A percentile compares a stretch with the other conserved stretches of the same genome.
phyloP scores from a whole-genome alignment of 2,888 invertebrate species.

The Platycheirus albimanus region DNA sequence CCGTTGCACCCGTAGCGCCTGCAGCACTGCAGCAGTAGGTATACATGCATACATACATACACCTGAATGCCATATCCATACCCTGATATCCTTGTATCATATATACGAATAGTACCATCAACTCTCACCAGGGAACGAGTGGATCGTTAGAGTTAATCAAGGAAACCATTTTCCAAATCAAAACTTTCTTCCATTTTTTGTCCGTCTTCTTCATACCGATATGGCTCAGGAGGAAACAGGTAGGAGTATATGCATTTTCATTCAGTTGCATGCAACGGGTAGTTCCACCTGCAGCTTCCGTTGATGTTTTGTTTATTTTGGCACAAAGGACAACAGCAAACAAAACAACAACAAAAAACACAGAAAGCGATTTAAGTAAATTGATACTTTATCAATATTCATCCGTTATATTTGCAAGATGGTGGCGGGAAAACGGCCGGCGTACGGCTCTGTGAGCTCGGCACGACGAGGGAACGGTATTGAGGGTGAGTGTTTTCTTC shows the following conservation, averaged over 20 bases:
- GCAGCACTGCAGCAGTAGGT: too few species aligned
- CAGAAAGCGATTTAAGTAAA: slow-evolving; percentile 62
- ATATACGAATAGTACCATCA: neutral
- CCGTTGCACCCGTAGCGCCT: slow-evolving; percentile 25
- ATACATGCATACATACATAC: too few species aligned
- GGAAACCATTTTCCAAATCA: slow-evolving; percentile 69
- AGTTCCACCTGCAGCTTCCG: slow-evolving; percentile 34
- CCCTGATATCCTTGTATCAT: slow-evolving; percentile 3
- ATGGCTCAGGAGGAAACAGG: neutral
- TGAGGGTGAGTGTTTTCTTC: slow-evolving; percentile 19
- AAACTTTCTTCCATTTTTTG: slow-evolving; percentile 60
- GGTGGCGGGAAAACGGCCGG: neutral
- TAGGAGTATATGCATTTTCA: neutral
- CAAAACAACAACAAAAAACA: slow-evolving; percentile 28
- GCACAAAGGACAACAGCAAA: slow-evolving; percentile 27
- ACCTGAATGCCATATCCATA: slow-evolving; percentile 20
- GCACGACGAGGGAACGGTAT: too few species aligned
- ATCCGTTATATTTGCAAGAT: slow-evolving; percentile 54
- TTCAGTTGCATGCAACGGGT: neutral
- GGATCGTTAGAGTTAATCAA: slow-evolving; percentile 69
- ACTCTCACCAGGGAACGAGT: slow-evolving; percentile 30
- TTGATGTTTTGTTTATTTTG: slow-evolving; percentile 56
- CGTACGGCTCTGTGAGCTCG: too few species aligned
- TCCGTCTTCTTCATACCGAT: slow-evolving; percentile 12
- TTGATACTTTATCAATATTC: slow-evolving; percentile 72